A percentile compares a stretch with the other conserved stretches of the same genome.
Conservation (phyloP, 2,113 vertebrate genomes). For the Brienomyrus longianalis region DNA sequence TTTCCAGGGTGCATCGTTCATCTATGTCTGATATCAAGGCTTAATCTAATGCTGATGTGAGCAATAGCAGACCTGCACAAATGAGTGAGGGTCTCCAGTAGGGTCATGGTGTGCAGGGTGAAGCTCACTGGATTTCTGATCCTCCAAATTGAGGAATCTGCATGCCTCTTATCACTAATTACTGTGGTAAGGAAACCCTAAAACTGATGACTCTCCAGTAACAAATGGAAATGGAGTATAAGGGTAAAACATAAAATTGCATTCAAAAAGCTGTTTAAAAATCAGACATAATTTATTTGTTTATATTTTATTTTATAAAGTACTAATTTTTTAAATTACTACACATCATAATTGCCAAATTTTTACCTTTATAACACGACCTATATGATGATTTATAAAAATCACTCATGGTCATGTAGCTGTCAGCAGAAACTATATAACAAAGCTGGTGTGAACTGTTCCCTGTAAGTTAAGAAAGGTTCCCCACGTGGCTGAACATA, state of each 20-base stretch:
- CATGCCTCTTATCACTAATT: background rate
- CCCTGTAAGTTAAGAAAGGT: background rate
- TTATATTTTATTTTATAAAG: background rate
- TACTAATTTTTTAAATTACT: background rate
- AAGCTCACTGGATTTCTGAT: background rate
- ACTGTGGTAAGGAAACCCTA: background rate
- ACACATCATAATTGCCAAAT: background rate
- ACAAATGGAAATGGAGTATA: background rate
- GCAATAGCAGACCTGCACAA: background rate
- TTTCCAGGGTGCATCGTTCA: background rate
- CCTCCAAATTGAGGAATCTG: background rate
- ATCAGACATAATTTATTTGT: background rate
- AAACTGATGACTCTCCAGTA: background rate
- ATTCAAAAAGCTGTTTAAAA: background rate
- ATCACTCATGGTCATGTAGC: background rate
- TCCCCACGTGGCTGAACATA: background rate
- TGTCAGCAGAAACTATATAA: background rate
- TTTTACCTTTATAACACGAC: background rate
- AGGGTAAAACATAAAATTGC: background rate
- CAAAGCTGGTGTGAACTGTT: background rate
- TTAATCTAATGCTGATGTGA: background rate
- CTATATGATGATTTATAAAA: background rate
- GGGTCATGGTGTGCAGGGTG: background rate
- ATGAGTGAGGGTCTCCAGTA: background rate
- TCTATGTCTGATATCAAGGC: background rate